Percentiles rank a stretch among this genome's conserved stretches.
Conservation (phyloP, 2,113 vertebrate genomes). For the Aptenodytes patagonicus region DNA sequence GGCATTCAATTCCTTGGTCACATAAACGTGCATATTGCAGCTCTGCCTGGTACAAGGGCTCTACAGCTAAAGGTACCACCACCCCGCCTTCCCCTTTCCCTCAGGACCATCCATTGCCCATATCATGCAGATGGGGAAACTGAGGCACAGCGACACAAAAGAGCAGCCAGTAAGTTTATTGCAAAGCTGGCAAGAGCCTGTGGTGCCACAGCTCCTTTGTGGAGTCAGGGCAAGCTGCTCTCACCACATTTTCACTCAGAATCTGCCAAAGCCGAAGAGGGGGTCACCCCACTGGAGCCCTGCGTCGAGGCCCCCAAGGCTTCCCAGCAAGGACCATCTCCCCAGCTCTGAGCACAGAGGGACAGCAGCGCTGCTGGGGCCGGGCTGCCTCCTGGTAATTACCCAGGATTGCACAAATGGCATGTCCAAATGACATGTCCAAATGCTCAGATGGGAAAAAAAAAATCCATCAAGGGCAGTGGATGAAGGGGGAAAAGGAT, state of each 20-base stretch:
- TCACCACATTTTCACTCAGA: background rate
- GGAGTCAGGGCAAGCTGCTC: background rate
- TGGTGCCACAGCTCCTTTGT: background rate
- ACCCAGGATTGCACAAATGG: background rate
- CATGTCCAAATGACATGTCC: background rate
- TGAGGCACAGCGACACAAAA: background rate
- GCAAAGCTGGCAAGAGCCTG: background rate
- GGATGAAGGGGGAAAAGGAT: too few species aligned
- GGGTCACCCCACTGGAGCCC: background rate
- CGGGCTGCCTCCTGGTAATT: background rate
- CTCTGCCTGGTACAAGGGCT: background rate
- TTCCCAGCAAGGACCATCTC: background rate
- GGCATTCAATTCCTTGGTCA: background rate
- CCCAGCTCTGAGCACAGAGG: background rate
- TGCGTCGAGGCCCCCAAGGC: background rate
- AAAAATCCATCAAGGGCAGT: background rate
- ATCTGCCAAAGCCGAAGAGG: background rate
- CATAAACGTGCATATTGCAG: background rate
- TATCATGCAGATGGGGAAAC: background rate
- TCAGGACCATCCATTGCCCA: background rate
- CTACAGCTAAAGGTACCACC: background rate
- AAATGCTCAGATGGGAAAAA: background rate
- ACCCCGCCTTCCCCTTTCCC: too few species aligned
- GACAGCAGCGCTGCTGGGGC: background rate
- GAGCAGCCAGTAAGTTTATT: background rate